Base-by-base conservation (phyloP, 1,140 invertebrate species). In the Samia ricini region DNA sequence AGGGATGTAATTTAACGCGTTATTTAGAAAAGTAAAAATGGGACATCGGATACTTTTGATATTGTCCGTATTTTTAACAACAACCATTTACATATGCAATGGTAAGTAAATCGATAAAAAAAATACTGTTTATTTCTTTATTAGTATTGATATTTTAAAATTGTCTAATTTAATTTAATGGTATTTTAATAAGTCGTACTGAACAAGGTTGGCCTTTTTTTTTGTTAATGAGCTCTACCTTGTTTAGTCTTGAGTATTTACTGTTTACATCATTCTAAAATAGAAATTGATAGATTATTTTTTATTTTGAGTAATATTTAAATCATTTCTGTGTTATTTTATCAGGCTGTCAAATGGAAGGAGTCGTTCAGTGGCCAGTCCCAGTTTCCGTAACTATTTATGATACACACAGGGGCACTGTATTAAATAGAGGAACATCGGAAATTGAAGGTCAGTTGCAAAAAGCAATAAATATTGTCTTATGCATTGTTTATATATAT, bases 331-430 rank as follows among this genome's bases (percentile, higher is more conserved):
- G 10, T 50, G 1, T 1, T 58, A 15, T 23, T 15, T 26, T 72
- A 69, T n/a, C 57, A 80, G 76, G 61, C 26, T 81, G 78, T 51
- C 36, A 64, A 33, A 74, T 81, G 55, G 57, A 74, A 20, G 66
- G 65, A 18, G 61, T 81, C 22, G 54, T 58, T 19, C 69, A 64
- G 51, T 74, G 72, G 76, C 24, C 63, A 4, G 51, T 70, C 7
- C 71, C 76, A 10, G 58, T 69, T 10, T 55, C 58, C 19, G 15
- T 49, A 49, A 50, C 26, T 18, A 71, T 81, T 0, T 22, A 54
- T 4, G 78, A 81, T 58, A 77, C 63, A 22, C 57, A 72, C 36
- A 69, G 55, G 58, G 76, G 70, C 0, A 15, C 59, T 10, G 61
- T 80, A 33, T 66, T 69, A 50, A 63, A 54, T 21, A 62, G 64